Conservation (phyloP, 1,140 invertebrate genomes). For the Lithobius niger region DNA sequence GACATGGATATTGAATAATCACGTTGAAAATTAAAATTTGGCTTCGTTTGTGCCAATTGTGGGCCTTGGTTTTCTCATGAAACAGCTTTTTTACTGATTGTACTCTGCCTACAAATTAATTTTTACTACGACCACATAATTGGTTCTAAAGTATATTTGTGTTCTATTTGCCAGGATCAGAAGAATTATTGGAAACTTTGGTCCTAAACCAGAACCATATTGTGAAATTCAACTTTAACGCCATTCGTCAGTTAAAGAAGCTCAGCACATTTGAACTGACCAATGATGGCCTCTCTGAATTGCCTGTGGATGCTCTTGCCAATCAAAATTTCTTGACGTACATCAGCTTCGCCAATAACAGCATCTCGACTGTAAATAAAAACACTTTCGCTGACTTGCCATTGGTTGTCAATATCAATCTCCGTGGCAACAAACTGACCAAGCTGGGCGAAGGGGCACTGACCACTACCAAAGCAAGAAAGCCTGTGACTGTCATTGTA, state of each 20-base stretch:
- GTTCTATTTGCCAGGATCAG: too few relatives aligned
- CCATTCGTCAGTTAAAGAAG: background rate
- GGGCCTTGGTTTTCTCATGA: too few relatives aligned
- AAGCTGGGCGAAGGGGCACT: background rate
- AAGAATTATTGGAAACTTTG: background rate
- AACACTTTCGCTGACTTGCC: background rate
- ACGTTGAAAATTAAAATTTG: too few relatives aligned
- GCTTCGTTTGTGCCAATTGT: too few relatives aligned
- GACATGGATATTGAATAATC: too few relatives aligned
- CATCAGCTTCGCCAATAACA: background rate
- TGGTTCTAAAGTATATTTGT: too few relatives aligned
- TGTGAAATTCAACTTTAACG: background rate
- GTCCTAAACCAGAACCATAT: background rate
- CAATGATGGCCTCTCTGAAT: background rate
- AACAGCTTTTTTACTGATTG: too few relatives aligned
- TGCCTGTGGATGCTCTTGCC: background rate
- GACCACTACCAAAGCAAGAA: background rate
- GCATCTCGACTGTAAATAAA: background rate
- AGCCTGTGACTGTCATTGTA: background rate
- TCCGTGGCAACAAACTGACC: background rate
- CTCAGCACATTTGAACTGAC: background rate
- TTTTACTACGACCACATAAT: too few relatives aligned
- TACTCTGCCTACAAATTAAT: too few relatives aligned
- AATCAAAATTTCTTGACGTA: background rate
- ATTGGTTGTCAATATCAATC: background rate